Evolutionary conservation across 2,797 vertebrate species (phyloP), one percentile per base, ranked within the genome.

Genomic region (Falco peregrinus): DNA sequence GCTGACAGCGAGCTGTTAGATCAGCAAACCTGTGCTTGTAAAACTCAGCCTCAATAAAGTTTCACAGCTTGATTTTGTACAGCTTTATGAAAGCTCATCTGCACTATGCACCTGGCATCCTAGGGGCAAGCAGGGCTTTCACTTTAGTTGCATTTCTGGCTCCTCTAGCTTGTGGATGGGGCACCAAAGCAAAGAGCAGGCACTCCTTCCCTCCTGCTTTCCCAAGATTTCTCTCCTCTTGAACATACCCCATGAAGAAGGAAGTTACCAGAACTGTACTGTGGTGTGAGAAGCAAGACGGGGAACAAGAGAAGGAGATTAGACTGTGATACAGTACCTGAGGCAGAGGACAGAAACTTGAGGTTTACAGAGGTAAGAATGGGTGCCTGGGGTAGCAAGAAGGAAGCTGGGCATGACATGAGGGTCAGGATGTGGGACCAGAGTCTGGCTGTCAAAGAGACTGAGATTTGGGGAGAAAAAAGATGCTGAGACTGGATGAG

Each of bases 361-460:
- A 68, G 10, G 24, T 13, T 81, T 70, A 70, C 21, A 68, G 28
- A 48, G 61, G 37, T 43, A 39, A n/a, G 60, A 87, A 57, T 63
- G 35, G 26, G 41, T 78, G 31, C 20, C 5, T 21, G 19, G 24
- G 16, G 14, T 47, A 41, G 21, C 24, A 48, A 88, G 45, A 56
- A 9, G 22, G 12, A 17, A 87, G 10, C 29, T 65, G 61, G 28
- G 50, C 29, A 20, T 17, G 11, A 39, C 26, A 8, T 22, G 31
- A 39, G 8, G 6, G 9, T 57, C 33, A 35, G 37, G 35, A 63
- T 16, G 2, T n/a, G 31, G 16, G 35, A 69, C 1, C 0, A 2
- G 54, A 48, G 19, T 29, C 41, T 45, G 22, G 43, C 25, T 59
- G 45, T 35, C 35, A 53, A 28, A n/a, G 24, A 70, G 41, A 37